Base-by-base conservation (phyloP, 2,888 invertebrate species). In the Teleogryllus oceanicus region DNA sequence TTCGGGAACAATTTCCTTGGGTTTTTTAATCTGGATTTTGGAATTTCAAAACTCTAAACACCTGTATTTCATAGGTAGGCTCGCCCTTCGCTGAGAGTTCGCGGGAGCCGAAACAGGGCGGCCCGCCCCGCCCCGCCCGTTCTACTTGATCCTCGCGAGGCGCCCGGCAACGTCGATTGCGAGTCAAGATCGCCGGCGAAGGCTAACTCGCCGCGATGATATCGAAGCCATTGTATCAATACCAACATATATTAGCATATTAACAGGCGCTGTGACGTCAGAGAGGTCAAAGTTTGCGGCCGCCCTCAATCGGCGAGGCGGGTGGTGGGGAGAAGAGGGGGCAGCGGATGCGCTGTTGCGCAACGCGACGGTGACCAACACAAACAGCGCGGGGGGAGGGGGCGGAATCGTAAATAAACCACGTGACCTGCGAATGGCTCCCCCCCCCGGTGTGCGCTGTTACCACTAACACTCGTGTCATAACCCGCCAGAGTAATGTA, bases 201-300 rank as follows among this genome's bases (percentile, higher is more conserved):
- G 62, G 62, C 62, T n/a, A 62, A 62, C 62, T n/a, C 13, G 62
- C 62, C 62, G 13, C n/a, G 62, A 62, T 62, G 62, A 62, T 62
- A 62, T 62, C 62, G 62, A 62, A 62, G 62, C 62, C 62, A 62
- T 62, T 62, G 62, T 62, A 62, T 62, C 62, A 62, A 62, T 62
- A 62, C 62, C 62, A 62, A 62, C 62, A 62, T 62, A 62, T 62
- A 62, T 62, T 62, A 62, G 62, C 62, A 62, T 62, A 62, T 62
- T 62, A 62, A 62, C 62, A 18, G 62, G 62, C 62, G 62, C 62
- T 62, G n/a, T 62, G 62, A 62, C 62, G 62, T 62, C 62, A 62
- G 62, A 13, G 62, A n/a, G 62, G 62, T 62, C 62, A 62, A n/a
- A 62, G 51, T 51, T 16, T 78, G 74, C 37, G 76, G 62, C 13